Base-by-base conservation (phyloP, 2,888 invertebrate genomes). In the Agonopterix alstromeriana region DNA sequence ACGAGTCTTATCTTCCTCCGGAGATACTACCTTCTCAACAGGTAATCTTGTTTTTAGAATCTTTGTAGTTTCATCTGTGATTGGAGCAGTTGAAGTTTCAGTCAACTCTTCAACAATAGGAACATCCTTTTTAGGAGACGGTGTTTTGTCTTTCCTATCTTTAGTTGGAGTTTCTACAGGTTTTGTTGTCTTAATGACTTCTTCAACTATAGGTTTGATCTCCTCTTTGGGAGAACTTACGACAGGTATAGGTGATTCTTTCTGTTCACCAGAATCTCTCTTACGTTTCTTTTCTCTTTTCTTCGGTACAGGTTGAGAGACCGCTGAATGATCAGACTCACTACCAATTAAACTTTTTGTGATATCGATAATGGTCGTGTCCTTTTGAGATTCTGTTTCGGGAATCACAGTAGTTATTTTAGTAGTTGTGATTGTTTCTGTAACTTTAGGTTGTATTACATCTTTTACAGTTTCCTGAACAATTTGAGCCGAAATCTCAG, bases 341-440 rank as follows among this genome's bases (percentile, higher is more conserved):
- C 61, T 73, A 7, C 53, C 67, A 35, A 78, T 66, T 3, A 77
- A 58, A 40, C 49, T 61, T 36, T 64, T 67, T 3, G 68, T 70
- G 2, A 67, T 55, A 50, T 73, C 67, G 10, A 59, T 48, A 5
- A 67, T 49, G 45, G 51, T 51, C 2, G 48, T 53, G 11, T 65
- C 63, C 53, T 60, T 62, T 5, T 10, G 36, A 27, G 36, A 12
- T 9, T 48, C 55, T 1, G 49, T 51, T 10, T 54, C 49, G 36
- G 52, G 54, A 12, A 43, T 45, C 3, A 17, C 35, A 2, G 48
- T n/a, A 10, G 50, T 46, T 45, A 46, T 45, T 42, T 48, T 46
- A n/a, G 49, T 42, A 4, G 48, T 53, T n/a, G 41, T 52, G 8
- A 43, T 43, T 12, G 44, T 49, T 43, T 51, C 47, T 43, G 45